phyloP scores from a whole-genome alignment of 2,888 invertebrate genomes.

The Aleiodes leptofemur region DNA sequence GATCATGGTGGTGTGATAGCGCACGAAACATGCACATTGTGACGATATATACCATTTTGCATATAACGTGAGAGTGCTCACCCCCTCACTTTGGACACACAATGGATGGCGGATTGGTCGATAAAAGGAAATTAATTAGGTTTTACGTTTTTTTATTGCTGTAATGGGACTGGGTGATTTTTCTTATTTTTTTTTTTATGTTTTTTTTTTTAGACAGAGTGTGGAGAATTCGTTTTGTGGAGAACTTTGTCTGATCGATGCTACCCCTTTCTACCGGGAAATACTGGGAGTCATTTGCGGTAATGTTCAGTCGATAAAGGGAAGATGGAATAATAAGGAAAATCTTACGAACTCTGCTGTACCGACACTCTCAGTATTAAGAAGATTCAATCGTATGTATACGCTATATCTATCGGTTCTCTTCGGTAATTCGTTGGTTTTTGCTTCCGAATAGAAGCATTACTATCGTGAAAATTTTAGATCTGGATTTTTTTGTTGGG shows the following conservation, averaged over 20 bases:
- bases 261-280: conserved; percentile 69
- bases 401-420: too few relatives aligned
- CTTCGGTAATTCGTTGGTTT: too few relatives aligned
- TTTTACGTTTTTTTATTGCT: not conserved
- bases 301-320: conserved; percentile 71
- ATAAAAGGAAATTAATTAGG: conserved; percentile 31
- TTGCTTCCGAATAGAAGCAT: too few relatives aligned
- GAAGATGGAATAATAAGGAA: not conserved
- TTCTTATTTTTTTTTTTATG: not conserved
- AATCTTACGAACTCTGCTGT: conserved; percentile 37
- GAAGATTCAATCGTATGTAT: too few relatives aligned
- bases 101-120: conserved; percentile 30
- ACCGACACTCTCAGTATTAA: conserved; percentile 12
- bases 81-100: conserved; percentile 14
- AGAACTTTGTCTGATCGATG: conserved; percentile 57
- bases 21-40: conserved; percentile 53
- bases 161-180: conserved; percentile 7
- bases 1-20: conserved; percentile 64
- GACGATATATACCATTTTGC: conserved; percentile 40
- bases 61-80: conserved; percentile 13
- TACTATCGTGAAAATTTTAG: too few relatives aligned
- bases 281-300: conserved; percentile 56
- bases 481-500: too few relatives aligned
- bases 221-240: not conserved
- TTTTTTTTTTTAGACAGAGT: too few relatives aligned